Percentiles rank a stretch among this genome's conserved stretches.
Conservation (phyloP, 2,888 invertebrate genomes). For the Caenorhabditis afra region DNA sequence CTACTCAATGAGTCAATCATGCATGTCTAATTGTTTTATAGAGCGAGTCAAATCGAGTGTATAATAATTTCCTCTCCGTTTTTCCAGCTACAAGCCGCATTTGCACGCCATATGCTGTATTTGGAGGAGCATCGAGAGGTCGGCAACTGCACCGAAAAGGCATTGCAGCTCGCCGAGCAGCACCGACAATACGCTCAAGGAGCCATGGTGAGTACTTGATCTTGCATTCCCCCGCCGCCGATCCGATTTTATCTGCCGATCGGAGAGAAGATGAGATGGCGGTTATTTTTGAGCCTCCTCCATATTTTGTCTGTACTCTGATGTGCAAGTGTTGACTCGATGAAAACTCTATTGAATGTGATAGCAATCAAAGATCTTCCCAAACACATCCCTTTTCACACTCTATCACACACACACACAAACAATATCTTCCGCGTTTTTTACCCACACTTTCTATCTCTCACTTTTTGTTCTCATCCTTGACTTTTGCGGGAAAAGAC, state of each 20-base stretch:
- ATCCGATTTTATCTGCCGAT: too few relatives aligned
- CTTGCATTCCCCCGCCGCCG: too few relatives aligned
- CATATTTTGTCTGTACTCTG: constrained; percentile 19
- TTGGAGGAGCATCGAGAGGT: constrained; percentile 81
- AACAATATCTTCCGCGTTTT: constrained; percentile 1
- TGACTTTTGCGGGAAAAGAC: constrained; percentile 24
- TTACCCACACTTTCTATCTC: constrained; percentile 2
- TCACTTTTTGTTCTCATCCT: constrained; percentile 38
- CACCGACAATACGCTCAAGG: constrained; percentile 81
- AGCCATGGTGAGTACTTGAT: constrained; percentile 80
- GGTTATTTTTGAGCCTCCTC: constrained; percentile 20
- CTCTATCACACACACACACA: constrained; percentile 25
- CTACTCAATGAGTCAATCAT: constrained; percentile 35
- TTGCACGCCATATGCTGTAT: constrained; percentile 81
- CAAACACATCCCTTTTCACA: constrained; percentile 12
- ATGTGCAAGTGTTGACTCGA: constrained; percentile 11
- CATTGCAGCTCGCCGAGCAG: constrained; percentile 80
- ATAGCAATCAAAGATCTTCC: constrained; percentile 39
- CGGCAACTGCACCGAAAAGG: constrained; percentile 79
- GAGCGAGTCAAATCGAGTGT: constrained; percentile 25
- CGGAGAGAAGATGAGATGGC: background rate
- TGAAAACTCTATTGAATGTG: constrained; percentile 29
- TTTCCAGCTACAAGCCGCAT: constrained; percentile 81
- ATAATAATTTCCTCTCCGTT: constrained; percentile 34
- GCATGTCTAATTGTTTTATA: constrained; percentile 46